phyloP scores from a whole-genome alignment of 2,797 vertebrate species.

The Pseudochromis fuscus region DNA sequence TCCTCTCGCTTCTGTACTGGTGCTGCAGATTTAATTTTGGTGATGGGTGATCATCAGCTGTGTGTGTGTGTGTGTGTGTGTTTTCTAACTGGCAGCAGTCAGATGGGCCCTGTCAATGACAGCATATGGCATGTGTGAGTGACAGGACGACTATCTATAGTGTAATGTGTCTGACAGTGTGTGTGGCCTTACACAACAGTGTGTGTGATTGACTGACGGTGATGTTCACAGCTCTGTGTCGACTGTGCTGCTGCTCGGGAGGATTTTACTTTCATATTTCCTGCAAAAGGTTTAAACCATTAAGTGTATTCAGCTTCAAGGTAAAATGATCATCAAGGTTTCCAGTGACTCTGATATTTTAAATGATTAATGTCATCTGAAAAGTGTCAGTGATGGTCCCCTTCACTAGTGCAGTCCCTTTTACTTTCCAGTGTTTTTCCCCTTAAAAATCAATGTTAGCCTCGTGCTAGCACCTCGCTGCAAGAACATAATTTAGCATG shows the following conservation, averaged over 20 bases:
- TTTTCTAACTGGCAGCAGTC: slow-evolving; percentile 55
- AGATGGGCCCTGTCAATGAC: slow-evolving; percentile 65
- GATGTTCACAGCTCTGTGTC: slow-evolving; percentile 33
- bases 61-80: neutral
- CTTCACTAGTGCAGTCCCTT: too few relatives aligned
- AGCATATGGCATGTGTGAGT: slow-evolving; percentile 61
- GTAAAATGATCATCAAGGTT: neutral
- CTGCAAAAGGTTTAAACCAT: too few relatives aligned
- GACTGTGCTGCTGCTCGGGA: slow-evolving; percentile 24
- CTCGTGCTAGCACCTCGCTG: too few relatives aligned
- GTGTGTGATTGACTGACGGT: slow-evolving; percentile 58
- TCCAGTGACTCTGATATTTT: too few relatives aligned
- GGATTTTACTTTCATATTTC: slow-evolving; percentile 7
- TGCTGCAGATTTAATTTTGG: slow-evolving; percentile 36
- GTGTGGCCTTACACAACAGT: neutral
- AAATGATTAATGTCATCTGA: too few relatives aligned
- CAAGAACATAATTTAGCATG: neutral
- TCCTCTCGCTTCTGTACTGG: slow-evolving; percentile 20
- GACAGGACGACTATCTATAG: slow-evolving; percentile 56
- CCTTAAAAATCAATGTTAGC: too few relatives aligned
- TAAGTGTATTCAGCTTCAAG: neutral
- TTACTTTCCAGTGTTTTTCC: too few relatives aligned
- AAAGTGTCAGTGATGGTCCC: too few relatives aligned
- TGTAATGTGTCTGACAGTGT: slow-evolving; percentile 40
- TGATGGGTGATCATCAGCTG: slow-evolving; percentile 34